Conservation (phyloP, 2,888 invertebrate genomes). For the Druceiella hillmani region DNA sequence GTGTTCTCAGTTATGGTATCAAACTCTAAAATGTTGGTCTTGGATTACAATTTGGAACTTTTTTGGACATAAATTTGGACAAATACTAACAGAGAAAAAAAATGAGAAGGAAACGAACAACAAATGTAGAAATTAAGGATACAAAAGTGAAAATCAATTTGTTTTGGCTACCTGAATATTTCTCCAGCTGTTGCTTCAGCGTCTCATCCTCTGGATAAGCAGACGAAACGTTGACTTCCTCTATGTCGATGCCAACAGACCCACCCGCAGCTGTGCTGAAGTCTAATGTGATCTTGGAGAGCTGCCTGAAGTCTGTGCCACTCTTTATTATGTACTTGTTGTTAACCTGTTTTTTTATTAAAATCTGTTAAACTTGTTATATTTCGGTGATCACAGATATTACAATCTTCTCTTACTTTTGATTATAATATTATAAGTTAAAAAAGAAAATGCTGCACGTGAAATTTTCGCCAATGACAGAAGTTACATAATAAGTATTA, state of each 20-base stretch:
- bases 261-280: constrained; percentile 49
- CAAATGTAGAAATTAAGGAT: neutral
- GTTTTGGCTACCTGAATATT: constrained; percentile 57
- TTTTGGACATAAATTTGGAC: too few relatives aligned
- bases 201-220: constrained; percentile 64
- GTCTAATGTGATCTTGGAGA: constrained; percentile 71
- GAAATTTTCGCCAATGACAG: too few relatives aligned
- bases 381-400: too few relatives aligned
- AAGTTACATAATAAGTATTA: too few relatives aligned
- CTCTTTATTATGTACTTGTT: constrained; percentile 80
- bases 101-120: neutral
- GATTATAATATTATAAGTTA: too few relatives aligned
- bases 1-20: too few relatives aligned
- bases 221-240: constrained; percentile 66
- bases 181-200: constrained; percentile 64
- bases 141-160: constrained; percentile 5
- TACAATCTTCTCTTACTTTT: too few relatives aligned
- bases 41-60: too few relatives aligned
- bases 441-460: too few relatives aligned
- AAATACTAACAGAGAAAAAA: neutral
- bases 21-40: too few relatives aligned
- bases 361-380: too few relatives aligned
- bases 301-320: constrained; percentile 87
- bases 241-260: constrained; percentile 55
- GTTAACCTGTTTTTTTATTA: constrained; percentile 53